A percentile compares a stretch with the other conserved stretches of the same genome.
These are phyloP conservation scores for Premnoplex brunnescens DNA, from an alignment of 2,797 vertebrate species.

Conservation along the genomic window DNA sequence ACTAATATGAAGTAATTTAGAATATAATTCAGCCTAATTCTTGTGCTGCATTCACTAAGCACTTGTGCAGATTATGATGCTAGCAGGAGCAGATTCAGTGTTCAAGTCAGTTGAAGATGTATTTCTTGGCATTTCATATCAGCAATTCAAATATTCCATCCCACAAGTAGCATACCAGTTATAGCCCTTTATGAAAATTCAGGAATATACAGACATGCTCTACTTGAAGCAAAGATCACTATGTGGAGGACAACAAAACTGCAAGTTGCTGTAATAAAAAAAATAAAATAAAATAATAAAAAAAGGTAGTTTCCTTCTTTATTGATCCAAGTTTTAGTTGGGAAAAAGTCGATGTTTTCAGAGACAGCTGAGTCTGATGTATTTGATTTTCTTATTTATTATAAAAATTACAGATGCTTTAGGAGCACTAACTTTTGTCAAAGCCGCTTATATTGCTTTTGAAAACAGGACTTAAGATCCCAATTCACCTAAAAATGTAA, in stretches of 20 bases:
- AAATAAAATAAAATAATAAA: not conserved
- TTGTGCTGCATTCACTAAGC: slow-evolving; percentile 29
- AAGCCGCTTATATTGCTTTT: not conserved
- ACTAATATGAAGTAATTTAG: slow-evolving; percentile 16
- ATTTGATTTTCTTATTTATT: not conserved
- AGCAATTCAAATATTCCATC: slow-evolving; percentile 15
- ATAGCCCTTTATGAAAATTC: slow-evolving; percentile 13
- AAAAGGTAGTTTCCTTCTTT: not conserved
- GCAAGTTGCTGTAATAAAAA: not conserved
- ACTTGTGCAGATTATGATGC: not conserved
- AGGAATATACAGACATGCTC: not conserved
- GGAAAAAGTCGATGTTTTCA: not conserved
- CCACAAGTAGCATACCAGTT: slow-evolving; percentile 13
- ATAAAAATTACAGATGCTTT: not conserved
- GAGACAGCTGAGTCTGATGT: not conserved
- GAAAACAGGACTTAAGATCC: not conserved
- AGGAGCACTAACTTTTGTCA: not conserved
- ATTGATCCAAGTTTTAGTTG: not conserved
- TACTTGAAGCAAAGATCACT: not conserved
- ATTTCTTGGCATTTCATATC: slow-evolving; percentile 37
- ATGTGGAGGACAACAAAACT: not conserved
- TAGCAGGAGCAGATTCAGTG: slow-evolving; percentile 52
- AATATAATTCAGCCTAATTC: slow-evolving; percentile 40
- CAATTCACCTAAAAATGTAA: not conserved
- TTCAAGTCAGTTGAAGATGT: slow-evolving; percentile 12